phyloP scores from a whole-genome alignment of 2,797 vertebrate genomes.

The Pristis pectinata region DNA sequence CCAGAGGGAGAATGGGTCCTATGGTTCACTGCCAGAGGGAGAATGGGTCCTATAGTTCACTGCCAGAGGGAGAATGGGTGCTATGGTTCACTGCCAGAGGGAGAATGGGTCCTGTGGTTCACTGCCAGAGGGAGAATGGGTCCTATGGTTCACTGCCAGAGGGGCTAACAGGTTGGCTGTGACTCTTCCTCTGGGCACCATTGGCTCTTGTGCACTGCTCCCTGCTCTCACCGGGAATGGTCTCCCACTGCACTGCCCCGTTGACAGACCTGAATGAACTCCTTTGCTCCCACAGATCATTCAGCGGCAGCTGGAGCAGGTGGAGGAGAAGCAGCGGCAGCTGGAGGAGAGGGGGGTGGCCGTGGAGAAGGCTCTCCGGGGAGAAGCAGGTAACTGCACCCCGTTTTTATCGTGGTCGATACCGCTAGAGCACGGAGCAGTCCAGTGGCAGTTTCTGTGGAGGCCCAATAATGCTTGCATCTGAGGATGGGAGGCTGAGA shows the following conservation, averaged over 20 bases:
- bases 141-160: neutral
- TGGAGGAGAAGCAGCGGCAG: slow-evolving; percentile 96
- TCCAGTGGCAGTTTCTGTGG: neutral
- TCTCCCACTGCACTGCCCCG: neutral
- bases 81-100: too few species aligned
- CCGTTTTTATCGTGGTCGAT: neutral
- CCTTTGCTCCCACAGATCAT: slow-evolving; percentile 71
- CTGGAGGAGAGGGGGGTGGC: slow-evolving; percentile 92
- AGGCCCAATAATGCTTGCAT: too few species aligned
- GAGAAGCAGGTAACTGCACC: slow-evolving; percentile 87
- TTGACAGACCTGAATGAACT: neutral
- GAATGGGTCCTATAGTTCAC: too few species aligned
- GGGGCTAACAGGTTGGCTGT: neutral
- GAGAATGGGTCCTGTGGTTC: neutral
- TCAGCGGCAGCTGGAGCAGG: slow-evolving; percentile 96
- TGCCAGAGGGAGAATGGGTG: too few species aligned
- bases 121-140: neutral
- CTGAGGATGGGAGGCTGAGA: neutral
- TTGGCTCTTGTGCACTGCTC: neutral
- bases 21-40: too few species aligned
- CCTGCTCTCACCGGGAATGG: neutral
- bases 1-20: too few species aligned
- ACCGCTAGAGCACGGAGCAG: too few species aligned
- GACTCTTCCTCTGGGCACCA: too few species aligned
- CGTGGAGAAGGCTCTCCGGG: slow-evolving; percentile 91